A percentile compares a stretch with the other conserved stretches of the same genome.
Evolutionary conservation across 2,888 invertebrate genomes (phyloP).

Genomic region (Drosophila mettleri): DNA sequence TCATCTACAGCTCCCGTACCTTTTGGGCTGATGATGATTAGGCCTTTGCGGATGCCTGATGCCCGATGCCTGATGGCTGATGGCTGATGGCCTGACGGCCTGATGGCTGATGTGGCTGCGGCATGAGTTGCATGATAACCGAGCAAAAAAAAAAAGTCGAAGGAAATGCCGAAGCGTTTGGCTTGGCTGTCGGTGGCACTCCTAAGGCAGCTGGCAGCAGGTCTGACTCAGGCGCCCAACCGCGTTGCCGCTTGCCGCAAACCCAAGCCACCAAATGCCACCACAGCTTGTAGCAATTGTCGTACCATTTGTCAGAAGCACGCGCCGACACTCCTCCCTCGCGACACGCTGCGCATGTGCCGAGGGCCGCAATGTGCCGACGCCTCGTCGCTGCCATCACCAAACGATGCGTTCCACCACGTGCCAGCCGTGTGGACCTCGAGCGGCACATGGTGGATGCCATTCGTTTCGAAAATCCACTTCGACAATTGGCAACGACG

Average conservation of each 20-base stretch:
- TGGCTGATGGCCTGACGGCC: too few relatives aligned
- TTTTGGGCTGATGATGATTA: conserved; percentile 51
- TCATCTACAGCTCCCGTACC: conserved; percentile 39
- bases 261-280: conserved; percentile 71
- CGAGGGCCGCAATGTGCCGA: conserved; percentile 8
- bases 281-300: conserved; percentile 83
- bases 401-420: conserved; percentile 72
- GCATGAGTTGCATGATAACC: conserved; percentile 5
- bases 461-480: conserved; percentile 76
- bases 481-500: conserved; percentile 81
- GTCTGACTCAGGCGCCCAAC: conserved; percentile 54
- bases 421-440: conserved; percentile 62
- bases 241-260: conserved; percentile 57
- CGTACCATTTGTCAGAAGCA: conserved; percentile 84
- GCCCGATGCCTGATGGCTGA: not conserved
- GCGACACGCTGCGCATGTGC: conserved; percentile 77
- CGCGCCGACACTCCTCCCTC: conserved; percentile 82
- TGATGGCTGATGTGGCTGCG: conserved; percentile 2
- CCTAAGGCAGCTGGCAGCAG: conserved; percentile 18
- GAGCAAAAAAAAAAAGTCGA: conserved; percentile 18
- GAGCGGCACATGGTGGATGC: conserved; percentile 81
- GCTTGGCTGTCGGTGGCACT: conserved; percentile 13
- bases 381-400: conserved; percentile 37
- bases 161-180: conserved; percentile 36
- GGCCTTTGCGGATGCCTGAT: conserved; percentile 27